These are phyloP conservation scores for Hypolimnas misippus DNA, from an alignment of 2,888 invertebrate species.

Conservation along the genomic window DNA sequence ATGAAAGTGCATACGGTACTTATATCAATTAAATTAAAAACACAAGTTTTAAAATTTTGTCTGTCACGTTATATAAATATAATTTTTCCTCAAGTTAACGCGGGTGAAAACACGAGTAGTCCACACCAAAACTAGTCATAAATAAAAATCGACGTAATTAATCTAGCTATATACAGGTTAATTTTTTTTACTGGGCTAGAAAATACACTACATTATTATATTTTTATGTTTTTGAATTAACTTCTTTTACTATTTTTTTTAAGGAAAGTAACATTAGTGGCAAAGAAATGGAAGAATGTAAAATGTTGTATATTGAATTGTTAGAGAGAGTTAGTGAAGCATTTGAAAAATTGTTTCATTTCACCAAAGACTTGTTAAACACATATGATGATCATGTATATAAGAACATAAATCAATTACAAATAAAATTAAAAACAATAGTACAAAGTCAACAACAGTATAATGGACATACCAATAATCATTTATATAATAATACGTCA, in stretches of 20 bases:
- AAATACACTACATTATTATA: no score
- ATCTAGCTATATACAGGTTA: no score
- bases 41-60: no score
- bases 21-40: no score
- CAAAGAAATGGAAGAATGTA: constrained; percentile 25
- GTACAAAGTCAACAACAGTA: constrained; percentile 59
- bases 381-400: constrained; percentile 84
- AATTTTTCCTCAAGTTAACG: no score
- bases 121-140: no score
- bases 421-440: constrained; percentile 81
- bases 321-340: constrained; percentile 86
- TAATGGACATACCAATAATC: constrained; percentile 48
- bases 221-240: background rate
- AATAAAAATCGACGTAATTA: no score
- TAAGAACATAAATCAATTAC: constrained; percentile 81
- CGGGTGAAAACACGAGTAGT: no score
- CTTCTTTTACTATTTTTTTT: background rate
- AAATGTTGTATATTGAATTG: constrained; percentile 80
- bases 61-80: no score
- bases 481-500: constrained; percentile 43
- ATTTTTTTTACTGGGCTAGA: no score
- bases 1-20: no score
- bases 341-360: constrained; percentile 86
- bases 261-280: constrained; percentile 17
- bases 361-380: constrained; percentile 84